Evolutionary conservation across 2,797 vertebrate species (phyloP), one percentile per base, ranked within the genome.

Genomic region (Sebastes hubbsi): DNA sequence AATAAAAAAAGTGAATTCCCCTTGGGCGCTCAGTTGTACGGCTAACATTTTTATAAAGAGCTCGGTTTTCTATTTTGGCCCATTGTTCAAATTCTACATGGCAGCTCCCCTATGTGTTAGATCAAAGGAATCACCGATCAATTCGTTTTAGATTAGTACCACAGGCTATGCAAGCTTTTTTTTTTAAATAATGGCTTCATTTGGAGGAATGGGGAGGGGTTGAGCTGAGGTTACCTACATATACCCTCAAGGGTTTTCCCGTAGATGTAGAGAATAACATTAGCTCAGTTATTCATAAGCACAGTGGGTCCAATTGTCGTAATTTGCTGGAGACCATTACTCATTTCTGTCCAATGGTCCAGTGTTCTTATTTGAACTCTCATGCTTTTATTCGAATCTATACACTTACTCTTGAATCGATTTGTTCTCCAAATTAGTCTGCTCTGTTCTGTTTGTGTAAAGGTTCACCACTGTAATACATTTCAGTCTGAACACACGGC

Each of bases 61-160:
- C 18, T 52, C n/a, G 7, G 20, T 82, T 69, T 83, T 84, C 56
- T 63, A 22, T 78, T 87, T 82, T 71, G 14, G 66, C 64, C 32
- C 63, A 81, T 89, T 81, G 42, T 84, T 88, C 55, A 80, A 74
- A 75, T 80, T 86, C 60, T 32, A 76, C 75, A 49, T 49, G 63
- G 75, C 81, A 78, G 81, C 60, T 72, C 54, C 38, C 32, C 27
- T 46, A 14, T 2, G 5, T n/a, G 54, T 81, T 42, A 32, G 66
- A 62, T 78, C 74, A 72, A 55, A 75, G 66, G 66, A 87, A 88
- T 85, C 55, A 66, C 78, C 72, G 77, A 85, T 89, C 89, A 88
- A 83, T 92, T 89, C 61, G 56, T 65, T 90, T 83, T 70, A 87
- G 83, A 91, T 87, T 81, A 88, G 63, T 62, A 77, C 88, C 78